Conservation (phyloP, 2,888 invertebrate species). For the Luperina testacea region DNA sequence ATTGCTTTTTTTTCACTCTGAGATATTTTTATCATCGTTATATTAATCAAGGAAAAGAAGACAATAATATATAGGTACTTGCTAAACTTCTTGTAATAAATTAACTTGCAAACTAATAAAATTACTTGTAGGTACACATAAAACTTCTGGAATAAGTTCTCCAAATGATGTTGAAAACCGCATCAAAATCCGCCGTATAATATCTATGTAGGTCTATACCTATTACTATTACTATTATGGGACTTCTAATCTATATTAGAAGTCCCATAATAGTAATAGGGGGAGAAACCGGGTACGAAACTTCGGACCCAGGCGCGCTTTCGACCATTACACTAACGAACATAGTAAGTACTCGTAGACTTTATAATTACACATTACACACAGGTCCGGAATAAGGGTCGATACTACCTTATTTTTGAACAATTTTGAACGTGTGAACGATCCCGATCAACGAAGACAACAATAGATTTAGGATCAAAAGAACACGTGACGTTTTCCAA, state of each 20-base stretch:
- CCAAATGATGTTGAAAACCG: background rate
- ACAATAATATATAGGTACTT: no score
- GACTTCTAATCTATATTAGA: no score
- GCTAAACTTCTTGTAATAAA: no score
- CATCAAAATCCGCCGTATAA: background rate
- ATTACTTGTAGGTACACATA: background rate
- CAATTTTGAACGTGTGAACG: constrained; percentile 46
- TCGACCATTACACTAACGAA: background rate
- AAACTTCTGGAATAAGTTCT: background rate
- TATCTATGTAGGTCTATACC: background rate
- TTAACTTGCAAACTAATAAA: no score
- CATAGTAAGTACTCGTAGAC: constrained; percentile 14
- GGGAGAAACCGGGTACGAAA: background rate
- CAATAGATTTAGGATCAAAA: constrained; percentile 54
- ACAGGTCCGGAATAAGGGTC: constrained; percentile 44
- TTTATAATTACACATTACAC: constrained; percentile 37
- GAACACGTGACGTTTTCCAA: constrained; percentile 42
- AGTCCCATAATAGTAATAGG: no score
- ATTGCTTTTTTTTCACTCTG: no score
- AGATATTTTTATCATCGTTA: no score
- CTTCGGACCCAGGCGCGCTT: background rate
- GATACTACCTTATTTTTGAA: constrained; percentile 16
- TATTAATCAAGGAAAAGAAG: no score
- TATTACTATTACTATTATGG: no score
- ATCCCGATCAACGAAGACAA: constrained; percentile 33